Conservation (phyloP, 2,888 invertebrate genomes). For the Apodemia duryi region DNA sequence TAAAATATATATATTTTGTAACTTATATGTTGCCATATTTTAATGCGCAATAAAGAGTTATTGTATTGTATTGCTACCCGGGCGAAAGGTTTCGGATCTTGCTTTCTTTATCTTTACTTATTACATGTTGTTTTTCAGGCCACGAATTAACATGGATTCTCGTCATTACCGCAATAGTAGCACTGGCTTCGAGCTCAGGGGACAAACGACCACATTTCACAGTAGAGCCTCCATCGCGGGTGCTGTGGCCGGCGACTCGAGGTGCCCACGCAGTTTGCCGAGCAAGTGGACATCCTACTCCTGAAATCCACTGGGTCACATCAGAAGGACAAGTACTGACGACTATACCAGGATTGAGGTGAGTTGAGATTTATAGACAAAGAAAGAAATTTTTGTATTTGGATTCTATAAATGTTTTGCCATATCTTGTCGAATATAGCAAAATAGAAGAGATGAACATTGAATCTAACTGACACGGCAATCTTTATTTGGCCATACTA, state of each 20-base stretch:
- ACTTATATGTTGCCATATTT: no score
- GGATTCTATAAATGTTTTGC: no score
- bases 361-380: conserved; percentile 18
- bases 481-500: no score
- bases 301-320: conserved; percentile 69
- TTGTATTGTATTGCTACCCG: no score
- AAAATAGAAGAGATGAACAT: no score
- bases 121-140: conserved; percentile 35
- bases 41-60: no score
- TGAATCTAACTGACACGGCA: no score
- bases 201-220: conserved; percentile 69
- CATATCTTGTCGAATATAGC: no score
- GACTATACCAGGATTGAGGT: conserved; percentile 70
- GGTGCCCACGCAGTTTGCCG: conserved; percentile 65
- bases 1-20: no score
- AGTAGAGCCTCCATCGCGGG: conserved; percentile 60
- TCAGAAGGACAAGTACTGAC: conserved; percentile 67
- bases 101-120: background rate
- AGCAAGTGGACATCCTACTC: conserved; percentile 61
- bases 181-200: conserved; percentile 40
- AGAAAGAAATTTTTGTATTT: no score
- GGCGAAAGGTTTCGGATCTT: no score
- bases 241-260: conserved; percentile 68
- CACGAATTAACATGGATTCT: conserved; percentile 41
- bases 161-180: conserved; percentile 44